Base-by-base conservation (phyloP, 2,888 invertebrate species). In the Calephelis perditalis region DNA sequence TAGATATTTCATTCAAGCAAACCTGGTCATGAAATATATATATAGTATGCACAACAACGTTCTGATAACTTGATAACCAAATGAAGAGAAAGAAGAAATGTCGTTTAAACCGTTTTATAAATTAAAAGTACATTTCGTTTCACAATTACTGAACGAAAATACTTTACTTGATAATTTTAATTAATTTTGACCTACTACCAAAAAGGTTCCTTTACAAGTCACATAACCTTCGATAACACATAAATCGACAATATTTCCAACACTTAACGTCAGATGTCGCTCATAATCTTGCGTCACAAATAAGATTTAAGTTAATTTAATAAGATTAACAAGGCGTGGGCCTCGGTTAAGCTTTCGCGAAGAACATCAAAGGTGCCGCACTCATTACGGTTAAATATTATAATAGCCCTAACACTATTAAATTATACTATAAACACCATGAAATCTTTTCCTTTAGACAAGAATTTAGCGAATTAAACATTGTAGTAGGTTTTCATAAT, bases 301-400 rank as follows among this genome's bases (percentile, higher is more conserved):
- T 66, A 59, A 60, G 64, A 62, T 66, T 66, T 55, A 59, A 60
- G 63, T 60, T 63, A 65, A 61, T 62, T 60, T 66, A 64, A 63
- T 66, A 60, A 61, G 61, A 66, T 66, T 66, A 66, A 64, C 64
- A 46, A 59, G 59, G 46, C 46, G 56, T 40, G 59, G 59, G 45
- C 52, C 15, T 49, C 43, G 59, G 55, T 56, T 47, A 10, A 43
- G 59, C 43, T 59, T 60, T 55, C 59, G 52, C 52, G 52, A 52
- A 52, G 59, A 60, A 47, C 59, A 59, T 59, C 59, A 59, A 59
- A 59, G 26, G 55, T 46, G 46, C 55, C 59, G 55, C 55, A 40
- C 56, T 59, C 59, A 59, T 59, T 59, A 59, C 52, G 26, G 55
- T 59, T 55, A 55, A 59, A 59, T 56, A 55, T 59, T 55, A 56